phyloP scores from a whole-genome alignment of 2,888 invertebrate genomes.

The Ectemnius lituratus region DNA sequence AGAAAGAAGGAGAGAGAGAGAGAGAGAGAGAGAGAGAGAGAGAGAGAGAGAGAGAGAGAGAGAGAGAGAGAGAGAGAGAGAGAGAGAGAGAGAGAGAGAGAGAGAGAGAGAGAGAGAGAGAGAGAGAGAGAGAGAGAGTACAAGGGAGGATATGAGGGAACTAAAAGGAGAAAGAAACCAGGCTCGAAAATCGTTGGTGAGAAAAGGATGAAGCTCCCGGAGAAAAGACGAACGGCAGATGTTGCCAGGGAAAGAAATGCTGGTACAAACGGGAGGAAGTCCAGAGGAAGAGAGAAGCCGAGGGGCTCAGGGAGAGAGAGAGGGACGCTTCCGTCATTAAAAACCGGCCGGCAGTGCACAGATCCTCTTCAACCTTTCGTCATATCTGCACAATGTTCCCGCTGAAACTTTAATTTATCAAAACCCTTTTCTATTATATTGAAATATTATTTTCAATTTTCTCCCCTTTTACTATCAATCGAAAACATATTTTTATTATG shows the following conservation, averaged over 20 bases:
- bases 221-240: constrained; percentile 62
- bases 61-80: constrained; percentile 16
- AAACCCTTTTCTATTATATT: too few relatives aligned
- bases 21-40: constrained; percentile 12
- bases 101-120: constrained; percentile 12
- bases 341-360: constrained; percentile 64
- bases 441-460: too few relatives aligned
- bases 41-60: constrained; percentile 11
- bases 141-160: constrained; percentile 24
- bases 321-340: constrained; percentile 63
- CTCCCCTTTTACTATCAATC: constrained; percentile 13
- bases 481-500: constrained; percentile 65
- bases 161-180: constrained; percentile 14
- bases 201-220: constrained; percentile 37
- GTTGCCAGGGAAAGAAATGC: constrained; percentile 60
- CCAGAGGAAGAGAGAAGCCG: constrained; percentile 52
- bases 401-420: too few relatives aligned
- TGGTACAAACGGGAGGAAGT: constrained; percentile 62
- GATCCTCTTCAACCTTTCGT: constrained; percentile 67
- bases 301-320: constrained; percentile 33
- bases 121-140: constrained; percentile 9
- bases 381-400: constrained; percentile 62
- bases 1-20: constrained; percentile 19
- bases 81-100: constrained; percentile 14
- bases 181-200: constrained; percentile 29